phyloP scores from a whole-genome alignment of 2,797 vertebrate genomes.

The Delichon dasypus region DNA sequence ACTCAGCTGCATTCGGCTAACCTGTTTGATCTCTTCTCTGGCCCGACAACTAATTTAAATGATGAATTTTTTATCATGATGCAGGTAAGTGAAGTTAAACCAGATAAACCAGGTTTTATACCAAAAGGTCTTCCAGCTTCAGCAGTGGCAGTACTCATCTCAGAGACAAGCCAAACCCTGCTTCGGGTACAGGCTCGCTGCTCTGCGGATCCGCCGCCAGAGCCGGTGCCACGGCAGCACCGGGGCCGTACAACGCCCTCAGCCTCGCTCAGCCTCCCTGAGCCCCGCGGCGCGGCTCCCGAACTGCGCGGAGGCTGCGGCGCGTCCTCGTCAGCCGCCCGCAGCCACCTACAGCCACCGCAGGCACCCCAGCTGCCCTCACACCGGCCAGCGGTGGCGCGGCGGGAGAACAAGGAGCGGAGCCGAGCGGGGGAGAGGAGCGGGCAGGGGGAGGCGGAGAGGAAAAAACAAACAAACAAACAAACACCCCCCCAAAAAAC shows the following conservation, averaged over 20 bases:
- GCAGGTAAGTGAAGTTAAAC: background rate
- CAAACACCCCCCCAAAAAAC: no score
- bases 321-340: background rate
- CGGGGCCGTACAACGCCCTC: background rate
- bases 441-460: background rate
- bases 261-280: background rate
- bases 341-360: background rate
- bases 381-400: background rate
- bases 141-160: background rate
- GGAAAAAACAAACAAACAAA: no score
- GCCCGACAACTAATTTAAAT: background rate
- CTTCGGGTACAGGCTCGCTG: background rate
- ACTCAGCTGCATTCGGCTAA: background rate
- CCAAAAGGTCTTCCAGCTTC: background rate
- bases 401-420: background rate
- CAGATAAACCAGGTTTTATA: background rate
- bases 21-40: background rate
- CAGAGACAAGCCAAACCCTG: background rate
- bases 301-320: background rate
- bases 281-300: background rate
- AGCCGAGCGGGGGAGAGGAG: background rate
- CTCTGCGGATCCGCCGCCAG: background rate
- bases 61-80: background rate
- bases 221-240: background rate
- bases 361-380: background rate